Conservation (phyloP, 2,797 vertebrate species). For the Parambassis ranga region DNA sequence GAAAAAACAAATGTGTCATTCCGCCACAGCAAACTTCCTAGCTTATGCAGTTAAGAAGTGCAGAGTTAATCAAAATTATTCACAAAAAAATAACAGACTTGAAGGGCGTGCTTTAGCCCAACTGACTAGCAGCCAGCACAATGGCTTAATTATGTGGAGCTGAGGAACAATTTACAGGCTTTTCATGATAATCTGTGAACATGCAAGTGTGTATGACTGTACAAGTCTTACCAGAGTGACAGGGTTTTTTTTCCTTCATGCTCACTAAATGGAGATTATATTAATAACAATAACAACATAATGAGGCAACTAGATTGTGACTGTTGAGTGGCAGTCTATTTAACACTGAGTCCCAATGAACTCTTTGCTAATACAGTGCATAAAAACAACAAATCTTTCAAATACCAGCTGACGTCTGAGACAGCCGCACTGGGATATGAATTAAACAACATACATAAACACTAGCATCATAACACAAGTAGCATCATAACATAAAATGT, state of each 20-base stretch:
- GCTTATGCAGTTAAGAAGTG: constrained; percentile 11
- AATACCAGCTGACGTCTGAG: too few species aligned
- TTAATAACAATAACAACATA: constrained; percentile 44
- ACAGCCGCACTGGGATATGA: too few species aligned
- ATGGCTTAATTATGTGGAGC: constrained; percentile 36
- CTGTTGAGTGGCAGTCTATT: not conserved
- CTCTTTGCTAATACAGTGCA: not conserved
- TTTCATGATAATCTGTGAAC: constrained; percentile 32
- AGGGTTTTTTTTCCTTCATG: constrained; percentile 29
- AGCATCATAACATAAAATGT: too few species aligned
- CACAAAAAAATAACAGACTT: constrained; percentile 3
- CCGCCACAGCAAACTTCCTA: constrained; percentile 28
- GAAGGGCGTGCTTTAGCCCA: constrained; percentile 11
- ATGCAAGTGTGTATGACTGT: constrained; percentile 5
- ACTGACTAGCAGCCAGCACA: constrained; percentile 15
- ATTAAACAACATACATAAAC: too few species aligned
- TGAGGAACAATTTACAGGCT: constrained; percentile 35
- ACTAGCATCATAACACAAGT: too few species aligned
- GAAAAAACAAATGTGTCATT: constrained; percentile 10
- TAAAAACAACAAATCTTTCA: not conserved
- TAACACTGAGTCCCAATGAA: not conserved
- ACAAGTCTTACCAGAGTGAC: constrained; percentile 7
- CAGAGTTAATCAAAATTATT: constrained; percentile 31
- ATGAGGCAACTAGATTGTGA: constrained; percentile 30
- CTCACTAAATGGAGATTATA: constrained; percentile 32